A percentile compares a stretch with the other conserved stretches of the same genome.
These are phyloP conservation scores for Erynnis tages DNA, from an alignment of 2,888 invertebrate genomes.

Conservation along the genomic window DNA sequence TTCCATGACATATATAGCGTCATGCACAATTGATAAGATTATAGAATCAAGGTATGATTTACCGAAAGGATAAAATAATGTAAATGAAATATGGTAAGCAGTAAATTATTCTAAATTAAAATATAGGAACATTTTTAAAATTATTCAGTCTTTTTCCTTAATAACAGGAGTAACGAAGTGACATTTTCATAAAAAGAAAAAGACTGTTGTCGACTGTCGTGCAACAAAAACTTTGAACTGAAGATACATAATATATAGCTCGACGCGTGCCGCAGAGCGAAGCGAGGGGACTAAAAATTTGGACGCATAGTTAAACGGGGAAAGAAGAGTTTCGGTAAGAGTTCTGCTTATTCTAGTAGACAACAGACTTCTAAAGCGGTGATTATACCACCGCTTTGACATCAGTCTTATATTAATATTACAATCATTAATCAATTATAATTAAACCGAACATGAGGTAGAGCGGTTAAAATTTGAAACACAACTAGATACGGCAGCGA, in stretches of 20 bases:
- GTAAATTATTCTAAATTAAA: constrained; percentile 80
- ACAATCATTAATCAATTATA: constrained; percentile 48
- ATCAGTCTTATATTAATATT: constrained; percentile 61
- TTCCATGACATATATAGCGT: constrained; percentile 78
- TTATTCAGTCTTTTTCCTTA: constrained; percentile 75
- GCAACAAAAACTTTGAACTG: constrained; percentile 33
- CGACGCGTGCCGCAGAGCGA: constrained; percentile 11
- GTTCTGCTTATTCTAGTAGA: constrained; percentile 54
- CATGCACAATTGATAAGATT: constrained; percentile 77
- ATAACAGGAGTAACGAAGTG: constrained; percentile 72
- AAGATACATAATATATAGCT: constrained; percentile 6
- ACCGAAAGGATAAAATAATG: constrained; percentile 70
- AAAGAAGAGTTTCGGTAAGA: constrained; percentile 35
- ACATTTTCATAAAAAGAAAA: constrained; percentile 51
- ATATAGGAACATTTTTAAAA: constrained; percentile 79
- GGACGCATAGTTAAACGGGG: constrained; percentile 38
- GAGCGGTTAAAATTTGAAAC: constrained; percentile 59
- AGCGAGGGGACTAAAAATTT: constrained; percentile 28
- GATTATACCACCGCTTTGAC: constrained; percentile 74
- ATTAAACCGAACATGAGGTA: constrained; percentile 57
- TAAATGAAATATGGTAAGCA: constrained; percentile 73
- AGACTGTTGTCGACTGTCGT: constrained; percentile 66
- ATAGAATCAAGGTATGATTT: constrained; percentile 72
- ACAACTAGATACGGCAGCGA: constrained; percentile 42
- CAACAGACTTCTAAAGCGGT: constrained; percentile 73